Conservation (phyloP, 1,140 invertebrate genomes). For the Diprion similis region DNA sequence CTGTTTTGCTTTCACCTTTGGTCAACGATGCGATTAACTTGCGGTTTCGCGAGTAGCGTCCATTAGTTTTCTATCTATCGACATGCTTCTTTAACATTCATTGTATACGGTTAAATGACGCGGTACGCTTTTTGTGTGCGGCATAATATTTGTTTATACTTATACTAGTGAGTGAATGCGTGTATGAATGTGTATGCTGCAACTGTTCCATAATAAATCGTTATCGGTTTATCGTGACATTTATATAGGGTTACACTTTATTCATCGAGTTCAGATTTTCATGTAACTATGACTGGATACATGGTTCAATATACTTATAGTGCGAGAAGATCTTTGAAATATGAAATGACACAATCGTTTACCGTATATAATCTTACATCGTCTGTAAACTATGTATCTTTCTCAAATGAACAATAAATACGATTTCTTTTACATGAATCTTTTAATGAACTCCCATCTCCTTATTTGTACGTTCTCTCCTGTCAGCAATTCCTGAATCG, state of each 20-base stretch:
- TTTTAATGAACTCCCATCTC: no score
- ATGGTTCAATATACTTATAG: conserved; percentile 27
- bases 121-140: not conserved
- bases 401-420: conserved; percentile 50
- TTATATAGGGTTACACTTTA: conserved; percentile 24
- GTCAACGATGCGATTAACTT: no score
- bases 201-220: conserved; percentile 4
- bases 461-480: no score
- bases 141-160: conserved; percentile 36
- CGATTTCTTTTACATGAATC: conserved; percentile 44
- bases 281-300: conserved; percentile 24
- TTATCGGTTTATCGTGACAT: conserved; percentile 28
- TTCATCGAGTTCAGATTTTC: conserved; percentile 25
- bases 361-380: conserved; percentile 29
- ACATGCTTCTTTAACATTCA: not conserved
- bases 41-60: no score
- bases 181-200: conserved; percentile 27
- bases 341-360: conserved; percentile 25
- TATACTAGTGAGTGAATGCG: conserved; percentile 34
- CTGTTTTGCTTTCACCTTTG: no score
- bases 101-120: not conserved
- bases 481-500: no score
- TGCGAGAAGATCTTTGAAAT: conserved; percentile 30
- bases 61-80: no score
- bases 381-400: conserved; percentile 46